phyloP scores from a whole-genome alignment of 2,113 vertebrate genomes.

The Diadophis punctatus region DNA sequence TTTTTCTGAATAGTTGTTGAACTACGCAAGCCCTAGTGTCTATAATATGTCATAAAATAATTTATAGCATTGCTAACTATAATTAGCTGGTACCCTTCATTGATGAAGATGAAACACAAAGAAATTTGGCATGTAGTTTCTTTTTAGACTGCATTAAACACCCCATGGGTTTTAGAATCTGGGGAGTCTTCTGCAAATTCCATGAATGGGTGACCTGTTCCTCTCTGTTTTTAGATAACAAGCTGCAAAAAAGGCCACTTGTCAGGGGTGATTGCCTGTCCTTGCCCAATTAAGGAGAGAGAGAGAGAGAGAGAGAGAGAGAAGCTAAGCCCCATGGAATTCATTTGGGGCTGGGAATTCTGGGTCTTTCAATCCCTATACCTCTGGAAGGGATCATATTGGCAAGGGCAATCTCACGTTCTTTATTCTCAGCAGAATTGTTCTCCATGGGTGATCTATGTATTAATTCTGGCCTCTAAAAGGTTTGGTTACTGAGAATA shows the following conservation, averaged over 20 bases:
- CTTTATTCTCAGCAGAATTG: not conserved
- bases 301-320: not conserved
- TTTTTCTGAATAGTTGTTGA: not conserved
- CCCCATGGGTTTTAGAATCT: not conserved
- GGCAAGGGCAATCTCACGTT: slow-evolving; percentile 2
- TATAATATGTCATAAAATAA: not conserved
- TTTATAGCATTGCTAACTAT: not conserved
- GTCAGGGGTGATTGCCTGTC: not conserved
- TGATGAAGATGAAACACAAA: not conserved
- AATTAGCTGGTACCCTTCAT: not conserved
- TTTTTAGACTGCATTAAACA: not conserved
- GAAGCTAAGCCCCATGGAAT: not conserved
- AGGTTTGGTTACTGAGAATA: slow-evolving; percentile 34
- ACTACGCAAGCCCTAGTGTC: not conserved
- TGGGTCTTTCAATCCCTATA: not conserved
- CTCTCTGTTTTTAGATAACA: not conserved
- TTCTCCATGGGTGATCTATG: not conserved
- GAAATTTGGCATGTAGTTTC: not conserved
- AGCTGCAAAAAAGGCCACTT: not conserved
- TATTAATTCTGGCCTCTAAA: slow-evolving; percentile 16
- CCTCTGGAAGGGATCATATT: not conserved
- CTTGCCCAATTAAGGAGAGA: not conserved
- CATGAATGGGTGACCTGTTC: not conserved
- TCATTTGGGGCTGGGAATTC: not conserved
- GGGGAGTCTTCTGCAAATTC: not conserved